Evolutionary conservation across 2,888 invertebrate species (phyloP), one percentile per base, ranked within the genome.

Genomic region (Drosophila gaucha): DNA sequence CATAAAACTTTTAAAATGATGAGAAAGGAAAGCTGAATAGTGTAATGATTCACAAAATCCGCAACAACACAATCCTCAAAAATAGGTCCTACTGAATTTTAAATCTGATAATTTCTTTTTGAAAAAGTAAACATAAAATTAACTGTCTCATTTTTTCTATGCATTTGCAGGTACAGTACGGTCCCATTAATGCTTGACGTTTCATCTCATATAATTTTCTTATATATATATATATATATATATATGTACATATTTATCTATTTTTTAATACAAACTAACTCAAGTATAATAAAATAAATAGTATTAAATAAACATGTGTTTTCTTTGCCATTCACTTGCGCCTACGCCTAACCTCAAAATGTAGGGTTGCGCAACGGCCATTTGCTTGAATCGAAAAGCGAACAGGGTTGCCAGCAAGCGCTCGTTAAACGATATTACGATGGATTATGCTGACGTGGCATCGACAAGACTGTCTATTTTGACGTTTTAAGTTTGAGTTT

Each of bases 41-140:
- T 79, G 70, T 39, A 26, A 72, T 80, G 75, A 80, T 80, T 74
- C 80, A 78, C 77, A 74, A 67, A 63, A 72, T 69, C 75, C 83
- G 86, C 80, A 83, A 80, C 83, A 86, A 74, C 69, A 57, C 67
- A 49, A 78, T 68, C 71, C 78, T 73, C 70, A 77, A 63, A 50
- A 64, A 83, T 79, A 74, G 86, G 86, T 79, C 84, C 86, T 84
- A 43, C 79, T 80, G 86, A 79, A 26, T 6, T 10, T n/a, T 6
- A n/a, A 16, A 10, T 6, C 2, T 12, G 3, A 16, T 4, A 1
- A 36, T 22, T 24, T n/a, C 2, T 10, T 46, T 33, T 4, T 35
- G 0, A 9, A n/a, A 36, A 12, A 4, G 5, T 30, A 36, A 33
- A 16, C 12, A 8, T 9, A 8, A 22, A 26, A 8, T 20, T 24